Evolutionary conservation across 2,113 vertebrate genomes (phyloP), one percentile per base, ranked within the genome.

Genomic region (Cinclus cinclus): DNA sequence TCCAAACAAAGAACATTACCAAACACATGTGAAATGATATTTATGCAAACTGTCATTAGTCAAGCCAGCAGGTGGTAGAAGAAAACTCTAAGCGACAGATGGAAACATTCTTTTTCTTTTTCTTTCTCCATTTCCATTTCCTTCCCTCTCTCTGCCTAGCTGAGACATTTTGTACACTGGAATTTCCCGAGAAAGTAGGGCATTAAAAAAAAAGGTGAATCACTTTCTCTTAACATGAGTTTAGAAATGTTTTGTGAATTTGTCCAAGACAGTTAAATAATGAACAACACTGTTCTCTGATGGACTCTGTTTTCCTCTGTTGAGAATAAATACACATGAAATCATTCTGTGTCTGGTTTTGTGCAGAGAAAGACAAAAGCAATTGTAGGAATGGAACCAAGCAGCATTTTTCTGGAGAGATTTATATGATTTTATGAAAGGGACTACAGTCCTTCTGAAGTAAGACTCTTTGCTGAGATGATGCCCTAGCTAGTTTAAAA

Each of bases 41-140:
- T 97, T 94, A 83, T 71, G 47, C 55, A 88, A 88, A 94, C 88
- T 60, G 21, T 83, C 87, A 95, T 95, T 96, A 93, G 92, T 94
- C 71, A 93, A 91, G 94, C 90, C 71, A 94, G 76, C 76, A 94
- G 85, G 71, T 90, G 92, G 52, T 93, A 75, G 50, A 93, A 96
- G 71, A 90, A 93, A 96, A 92, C 35, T 91, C 42, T 49, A 87
- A 92, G 35, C 83, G 87, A 96, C 82, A 97, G 71, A 96, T 93
- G 71, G 59, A 95, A 95, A 71, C 30, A 79, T 87, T 84, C 1
- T 73, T 92, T 89, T 79, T 76, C 41, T 95, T 87, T 90, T 94
- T 67, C 42, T 81, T 90, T 60, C 39, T 92, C 63, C 1, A 0
- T 68, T 85, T 87, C 74, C 55, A 69, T 88, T 84, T 94, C 27